Base-by-base conservation (phyloP, 1,140 invertebrate genomes). In the Temnothorax curvispinosus region DNA sequence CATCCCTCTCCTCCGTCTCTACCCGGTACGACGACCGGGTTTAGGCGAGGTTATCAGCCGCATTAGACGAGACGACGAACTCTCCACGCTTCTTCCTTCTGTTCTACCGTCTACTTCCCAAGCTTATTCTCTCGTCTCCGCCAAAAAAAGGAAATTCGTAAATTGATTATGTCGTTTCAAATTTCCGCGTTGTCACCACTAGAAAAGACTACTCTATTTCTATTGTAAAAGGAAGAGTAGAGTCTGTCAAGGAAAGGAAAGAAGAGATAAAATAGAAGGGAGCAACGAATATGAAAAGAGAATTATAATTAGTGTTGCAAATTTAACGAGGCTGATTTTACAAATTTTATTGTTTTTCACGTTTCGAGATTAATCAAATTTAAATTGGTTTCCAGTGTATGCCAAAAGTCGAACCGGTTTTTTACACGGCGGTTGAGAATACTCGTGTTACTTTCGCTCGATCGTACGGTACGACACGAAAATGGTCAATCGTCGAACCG, bases 21-120 rank as follows among this genome's bases (percentile, higher is more conserved):
- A 54, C 72, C 4, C 56, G 76, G 58, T 64, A 81, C 67, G 77
- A 87, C 72, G 85, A 84, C 81, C 87, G 81, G 86, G 88, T 91
- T 91, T 91, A 89, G 90, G 64, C 62, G 72, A 91, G 89, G 87
- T 90, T 88, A 90, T 89, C 88, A 90, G 81, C 88, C 87, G 86
- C 84, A 81, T 87, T 91, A 92, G 89, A 92, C 69, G 85, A 90
- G 89, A 85, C 90, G 88, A 88, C 86, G 84, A 92, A 91, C 86
- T 89, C 86, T 71, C 65, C 52, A 5, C n/a, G 54, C 21, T 64
- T 75, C 54, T 82, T 82, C 67, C 80, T 27, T 82, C 80, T 84
- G 62, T 75, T 27, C 38, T 13, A 15, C 15, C 41, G 5, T 18
- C 3, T 27, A 27, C 27, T 27, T 27, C 27, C 5, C 21, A 9